Percentiles rank a stretch among this genome's conserved stretches.
Conservation (phyloP, 2,797 vertebrate genomes). For the Antrozous pallidus region DNA sequence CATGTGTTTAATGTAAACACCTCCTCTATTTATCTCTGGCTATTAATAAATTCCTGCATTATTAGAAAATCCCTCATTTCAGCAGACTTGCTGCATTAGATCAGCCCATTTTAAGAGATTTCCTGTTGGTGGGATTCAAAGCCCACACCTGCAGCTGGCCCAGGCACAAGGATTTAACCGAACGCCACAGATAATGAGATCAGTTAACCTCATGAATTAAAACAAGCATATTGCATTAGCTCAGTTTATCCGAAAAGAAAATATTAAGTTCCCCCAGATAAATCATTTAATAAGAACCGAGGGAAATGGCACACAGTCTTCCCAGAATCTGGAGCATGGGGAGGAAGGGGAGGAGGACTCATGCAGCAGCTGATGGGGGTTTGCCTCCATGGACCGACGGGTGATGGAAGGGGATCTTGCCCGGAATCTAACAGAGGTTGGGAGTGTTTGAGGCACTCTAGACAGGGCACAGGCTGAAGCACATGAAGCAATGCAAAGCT, state of each 20-base stretch:
- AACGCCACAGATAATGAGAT: conserved; percentile 84
- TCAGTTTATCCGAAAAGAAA: conserved; percentile 85
- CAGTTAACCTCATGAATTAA: conserved; percentile 86
- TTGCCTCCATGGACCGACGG: background rate
- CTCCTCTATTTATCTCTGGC: conserved; percentile 79
- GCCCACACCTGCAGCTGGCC: conserved; percentile 82
- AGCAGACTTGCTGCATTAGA: conserved; percentile 80
- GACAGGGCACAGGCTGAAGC: background rate
- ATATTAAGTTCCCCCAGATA: conserved; percentile 82
- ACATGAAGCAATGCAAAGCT: background rate
- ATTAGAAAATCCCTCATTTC: conserved; percentile 81
- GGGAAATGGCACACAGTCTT: conserved; percentile 46
- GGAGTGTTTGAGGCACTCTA: background rate
- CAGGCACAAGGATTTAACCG: conserved; percentile 83
- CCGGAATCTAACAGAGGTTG: background rate
- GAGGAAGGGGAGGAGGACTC: background rate
- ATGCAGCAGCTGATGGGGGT: background rate
- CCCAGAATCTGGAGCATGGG: background rate
- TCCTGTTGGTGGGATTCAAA: conserved; percentile 84
- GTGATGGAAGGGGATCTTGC: background rate
- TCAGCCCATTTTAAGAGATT: conserved; percentile 83
- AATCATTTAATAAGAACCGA: conserved; percentile 79
- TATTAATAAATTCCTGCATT: conserved; percentile 82
- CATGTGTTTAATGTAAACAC: conserved; percentile 83
- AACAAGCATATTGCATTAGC: conserved; percentile 84